Base-by-base conservation (phyloP, 2,888 invertebrate species). In the Salticus scenicus region DNA sequence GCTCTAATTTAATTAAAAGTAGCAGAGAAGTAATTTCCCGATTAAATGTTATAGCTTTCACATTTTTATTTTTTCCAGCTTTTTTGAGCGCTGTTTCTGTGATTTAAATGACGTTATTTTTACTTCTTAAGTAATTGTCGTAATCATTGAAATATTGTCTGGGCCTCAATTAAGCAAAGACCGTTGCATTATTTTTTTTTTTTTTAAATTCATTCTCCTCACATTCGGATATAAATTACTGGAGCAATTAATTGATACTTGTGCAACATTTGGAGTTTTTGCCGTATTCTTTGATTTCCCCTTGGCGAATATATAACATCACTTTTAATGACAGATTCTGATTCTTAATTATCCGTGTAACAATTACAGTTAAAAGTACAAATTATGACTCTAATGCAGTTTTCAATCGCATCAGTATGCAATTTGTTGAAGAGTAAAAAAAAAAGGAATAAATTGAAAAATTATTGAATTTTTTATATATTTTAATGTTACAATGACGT, bases 121-220 rank as follows among this genome's bases (percentile, higher is more conserved):
- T 76, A 66, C 51, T 73, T 72, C 57, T 72, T 12, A 51, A 31
- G 78, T 72, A 74, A 74, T 74, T 67, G 75, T 41, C 67, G 66
- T 80, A 80, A 80, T 81, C 37, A 74, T 76, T 83, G 82, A 83
- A 76, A 83, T 76, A 83, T 83, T 83, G 82, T 83, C 70, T 83
- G 31, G 42, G 70, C 63, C 51, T 27, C 76, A 71, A 76, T 75
- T 66, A 63, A 64, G 66, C 47, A 42, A 24, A 27, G 70, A 47
- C 70, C 57, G 71, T 71, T 83, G 33, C 31, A 47, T 76, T 71
- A 27, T 42, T 69, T 27, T 31, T 73, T n/a, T 41, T 51, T 74
- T 67, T 33, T n/a, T n/a, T n/a, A n/a, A n/a, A n/a, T n/a, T n/a
- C 4, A 24, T 47, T 42, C 41, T 72, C 30, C 8, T 12, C 24